These are phyloP conservation scores for Bolinopsis microptera DNA, from an alignment of 37 sponge, comb jelly and placozoan species.

Conservation along the genomic window DNA sequence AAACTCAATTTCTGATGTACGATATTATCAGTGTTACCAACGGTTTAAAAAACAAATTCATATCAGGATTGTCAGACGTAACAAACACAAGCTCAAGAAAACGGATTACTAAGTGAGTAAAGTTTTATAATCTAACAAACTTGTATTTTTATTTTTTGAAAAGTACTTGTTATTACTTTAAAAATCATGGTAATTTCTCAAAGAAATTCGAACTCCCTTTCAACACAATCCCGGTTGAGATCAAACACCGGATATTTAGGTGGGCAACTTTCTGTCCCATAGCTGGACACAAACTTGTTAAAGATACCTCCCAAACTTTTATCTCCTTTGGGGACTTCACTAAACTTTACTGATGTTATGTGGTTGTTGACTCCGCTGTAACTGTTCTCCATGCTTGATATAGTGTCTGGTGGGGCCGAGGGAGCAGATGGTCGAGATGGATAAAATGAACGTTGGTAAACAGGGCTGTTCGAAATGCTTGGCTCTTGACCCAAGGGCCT, in stretches of 20 bases:
- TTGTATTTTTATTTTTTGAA: too few relatives aligned
- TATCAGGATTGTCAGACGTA: conserved; percentile 4
- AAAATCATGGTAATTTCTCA: too few relatives aligned
- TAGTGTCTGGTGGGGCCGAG: not conserved
- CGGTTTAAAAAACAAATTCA: too few relatives aligned
- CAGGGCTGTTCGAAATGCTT: not conserved
- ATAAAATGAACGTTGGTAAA: too few relatives aligned
- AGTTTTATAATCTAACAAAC: too few relatives aligned
- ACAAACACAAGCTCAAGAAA: conserved; percentile 35
- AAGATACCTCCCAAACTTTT: not conserved
- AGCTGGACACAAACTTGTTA: not conserved
- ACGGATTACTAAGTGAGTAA: conserved; percentile 5
- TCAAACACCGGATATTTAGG: conserved; percentile 38
- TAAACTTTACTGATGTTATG: not conserved
- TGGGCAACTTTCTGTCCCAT: conserved; percentile 13
- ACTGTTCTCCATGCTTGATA: not conserved
- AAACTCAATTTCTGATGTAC: not conserved
- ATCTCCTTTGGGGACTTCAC: not conserved
- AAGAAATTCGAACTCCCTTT: not conserved
- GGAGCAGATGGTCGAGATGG: not conserved
- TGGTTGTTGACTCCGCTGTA: not conserved
- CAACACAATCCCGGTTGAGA: conserved; percentile 1
- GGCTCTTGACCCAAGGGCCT: not conserved
- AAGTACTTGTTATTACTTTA: too few relatives aligned
- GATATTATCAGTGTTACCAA: not conserved